These are phyloP conservation scores for Anaspis maculata DNA, from an alignment of 2,888 invertebrate species.

Conservation along the genomic window DNA sequence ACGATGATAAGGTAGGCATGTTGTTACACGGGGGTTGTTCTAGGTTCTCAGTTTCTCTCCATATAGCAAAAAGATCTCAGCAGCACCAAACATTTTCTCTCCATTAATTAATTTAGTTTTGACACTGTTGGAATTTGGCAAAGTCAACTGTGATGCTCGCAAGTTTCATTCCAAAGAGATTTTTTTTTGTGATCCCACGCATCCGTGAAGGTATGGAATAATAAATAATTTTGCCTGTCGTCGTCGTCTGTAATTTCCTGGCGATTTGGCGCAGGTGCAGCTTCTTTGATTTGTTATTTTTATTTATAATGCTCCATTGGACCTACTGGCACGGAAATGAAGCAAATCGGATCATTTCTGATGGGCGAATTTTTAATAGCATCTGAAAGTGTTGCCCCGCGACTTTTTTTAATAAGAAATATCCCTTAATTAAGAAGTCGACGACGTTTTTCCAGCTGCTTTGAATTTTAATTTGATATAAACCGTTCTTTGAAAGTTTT, in stretches of 20 bases:
- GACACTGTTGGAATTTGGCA: too few relatives aligned
- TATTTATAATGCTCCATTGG: background rate
- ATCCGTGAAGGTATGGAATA: background rate
- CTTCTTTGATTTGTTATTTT: too few relatives aligned
- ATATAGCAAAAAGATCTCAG: too few relatives aligned
- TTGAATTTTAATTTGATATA: conserved; percentile 28
- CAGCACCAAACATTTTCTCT: too few relatives aligned
- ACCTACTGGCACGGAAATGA: conserved; percentile 8
- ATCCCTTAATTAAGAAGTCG: conserved; percentile 26
- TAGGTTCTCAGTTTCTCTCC: too few relatives aligned
- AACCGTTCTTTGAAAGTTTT: conserved; percentile 21
- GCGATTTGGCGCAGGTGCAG: background rate
- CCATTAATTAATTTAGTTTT: too few relatives aligned
- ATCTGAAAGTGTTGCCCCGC: conserved; percentile 16
- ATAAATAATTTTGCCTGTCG: background rate
- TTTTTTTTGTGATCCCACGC: background rate
- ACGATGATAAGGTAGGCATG: background rate
- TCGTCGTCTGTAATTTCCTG: conserved; percentile 8
- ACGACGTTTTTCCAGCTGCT: conserved; percentile 20
- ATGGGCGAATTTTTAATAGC: too few relatives aligned
- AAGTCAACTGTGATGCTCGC: too few relatives aligned
- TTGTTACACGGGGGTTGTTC: too few relatives aligned
- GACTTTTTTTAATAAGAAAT: conserved; percentile 23
- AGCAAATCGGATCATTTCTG: too few relatives aligned
- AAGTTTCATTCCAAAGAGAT: too few relatives aligned